phyloP scores from a whole-genome alignment of 1,140 invertebrate genomes.

The Camponotus floridanus region DNA sequence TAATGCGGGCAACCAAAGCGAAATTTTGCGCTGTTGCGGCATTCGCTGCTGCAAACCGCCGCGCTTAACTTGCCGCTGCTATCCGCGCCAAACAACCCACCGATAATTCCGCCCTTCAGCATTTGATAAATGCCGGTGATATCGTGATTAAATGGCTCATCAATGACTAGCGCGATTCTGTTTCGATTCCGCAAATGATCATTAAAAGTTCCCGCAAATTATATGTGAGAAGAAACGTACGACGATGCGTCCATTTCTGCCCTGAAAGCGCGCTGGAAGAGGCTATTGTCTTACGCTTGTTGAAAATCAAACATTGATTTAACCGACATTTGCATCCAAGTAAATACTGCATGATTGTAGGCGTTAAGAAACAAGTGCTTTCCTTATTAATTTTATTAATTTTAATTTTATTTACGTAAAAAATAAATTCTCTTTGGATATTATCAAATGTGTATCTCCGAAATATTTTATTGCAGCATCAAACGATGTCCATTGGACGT shows the following conservation, averaged over 20 bases:
- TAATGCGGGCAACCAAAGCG: constrained; percentile 47
- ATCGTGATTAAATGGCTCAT: constrained; percentile 48
- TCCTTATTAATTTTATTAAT: neutral
- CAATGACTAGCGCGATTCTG: constrained; percentile 25
- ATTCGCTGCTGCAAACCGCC: constrained; percentile 21
- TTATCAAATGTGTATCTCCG: neutral
- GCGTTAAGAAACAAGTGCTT: no score
- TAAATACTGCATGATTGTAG: neutral
- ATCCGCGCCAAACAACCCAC: neutral
- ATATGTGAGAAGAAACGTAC: neutral
- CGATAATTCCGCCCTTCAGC: constrained; percentile 24
- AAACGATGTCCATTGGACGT: neutral
- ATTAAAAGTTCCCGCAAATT: constrained; percentile 28
- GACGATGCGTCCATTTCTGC: neutral
- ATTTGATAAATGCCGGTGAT: constrained; percentile 53
- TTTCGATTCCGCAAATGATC: neutral
- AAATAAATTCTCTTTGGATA: neutral
- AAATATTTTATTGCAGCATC: neutral
- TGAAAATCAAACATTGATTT: neutral
- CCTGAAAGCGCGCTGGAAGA: no score
- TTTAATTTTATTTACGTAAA: neutral
- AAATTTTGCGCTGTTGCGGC: constrained; percentile 43
- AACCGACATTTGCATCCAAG: neutral
- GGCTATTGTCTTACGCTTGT: neutral
- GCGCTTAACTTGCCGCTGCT: neutral